Conservation (phyloP, 2,113 vertebrate genomes). For the Cinclus mexicanus region DNA sequence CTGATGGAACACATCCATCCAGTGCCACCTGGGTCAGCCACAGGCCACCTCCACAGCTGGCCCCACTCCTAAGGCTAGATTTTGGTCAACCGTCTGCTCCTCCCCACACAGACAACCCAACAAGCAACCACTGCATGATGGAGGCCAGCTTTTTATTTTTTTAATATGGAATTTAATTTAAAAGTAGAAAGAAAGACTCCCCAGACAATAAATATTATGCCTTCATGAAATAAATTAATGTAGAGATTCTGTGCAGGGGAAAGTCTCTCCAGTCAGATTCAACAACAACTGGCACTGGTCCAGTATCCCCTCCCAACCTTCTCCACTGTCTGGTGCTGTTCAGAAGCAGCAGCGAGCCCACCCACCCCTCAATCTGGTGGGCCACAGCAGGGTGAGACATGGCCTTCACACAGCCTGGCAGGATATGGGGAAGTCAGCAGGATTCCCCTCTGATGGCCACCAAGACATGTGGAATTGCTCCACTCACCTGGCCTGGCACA, state of each 20-base stretch:
- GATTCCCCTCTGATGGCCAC: background rate
- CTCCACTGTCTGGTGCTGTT: background rate
- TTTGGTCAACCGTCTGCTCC: background rate
- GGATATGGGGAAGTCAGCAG: background rate
- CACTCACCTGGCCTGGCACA: background rate
- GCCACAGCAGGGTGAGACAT: background rate
- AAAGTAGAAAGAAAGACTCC: slow-evolving; percentile 52
- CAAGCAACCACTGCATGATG: background rate
- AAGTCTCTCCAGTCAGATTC: slow-evolving; percentile 24
- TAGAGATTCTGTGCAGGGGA: slow-evolving; percentile 50
- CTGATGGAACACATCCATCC: background rate
- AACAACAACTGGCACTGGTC: slow-evolving; percentile 4
- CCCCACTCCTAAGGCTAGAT: background rate
- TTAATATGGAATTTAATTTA: slow-evolving; percentile 53
- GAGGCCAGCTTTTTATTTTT: slow-evolving; percentile 40
- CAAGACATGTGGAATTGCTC: background rate
- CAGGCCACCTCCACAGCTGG: background rate
- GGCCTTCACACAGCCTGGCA: background rate
- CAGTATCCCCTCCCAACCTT: background rate
- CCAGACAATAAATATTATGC: slow-evolving; percentile 77
- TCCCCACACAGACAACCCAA: slow-evolving; percentile 9
- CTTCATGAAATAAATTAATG: slow-evolving; percentile 79
- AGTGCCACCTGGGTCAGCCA: fast-evolving
- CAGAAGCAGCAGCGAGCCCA: background rate
- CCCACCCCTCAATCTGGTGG: background rate